These are phyloP conservation scores for Sialia sialis DNA, from an alignment of 2,113 vertebrate genomes.

Conservation along the genomic window DNA sequence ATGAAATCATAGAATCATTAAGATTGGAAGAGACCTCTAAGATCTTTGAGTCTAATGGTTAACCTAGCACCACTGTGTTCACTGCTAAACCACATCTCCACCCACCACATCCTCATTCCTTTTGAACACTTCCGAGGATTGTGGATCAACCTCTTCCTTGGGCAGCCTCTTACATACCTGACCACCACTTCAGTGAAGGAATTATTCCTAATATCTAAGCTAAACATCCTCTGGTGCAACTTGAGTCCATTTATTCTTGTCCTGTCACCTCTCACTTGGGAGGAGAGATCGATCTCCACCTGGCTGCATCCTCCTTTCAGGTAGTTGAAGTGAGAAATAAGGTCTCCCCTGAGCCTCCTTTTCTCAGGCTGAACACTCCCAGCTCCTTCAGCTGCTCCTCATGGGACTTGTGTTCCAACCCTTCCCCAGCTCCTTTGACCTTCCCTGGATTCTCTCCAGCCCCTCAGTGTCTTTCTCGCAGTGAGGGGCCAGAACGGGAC, in stretches of 20 bases:
- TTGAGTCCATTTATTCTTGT: neutral
- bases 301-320: neutral
- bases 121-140: neutral
- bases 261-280: neutral
- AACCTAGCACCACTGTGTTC: neutral
- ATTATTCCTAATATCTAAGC: neutral
- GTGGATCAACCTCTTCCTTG: neutral
- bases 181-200: neutral
- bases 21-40: neutral
- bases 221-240: neutral
- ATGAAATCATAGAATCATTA: neutral
- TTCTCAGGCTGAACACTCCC: neutral
- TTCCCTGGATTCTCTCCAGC: neutral
- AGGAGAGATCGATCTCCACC: neutral
- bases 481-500: neutral
- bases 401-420: neutral
- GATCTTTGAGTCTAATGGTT: neutral
- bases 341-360: neutral
- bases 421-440: accelerated
- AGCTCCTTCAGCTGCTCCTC: neutral
- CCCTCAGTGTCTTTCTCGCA: neutral
- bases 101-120: accelerated
- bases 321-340: neutral
- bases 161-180: neutral
- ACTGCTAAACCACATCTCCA: neutral